Conservation (phyloP, 2,113 vertebrate genomes). For the Tenebrosternarchus preto region DNA sequence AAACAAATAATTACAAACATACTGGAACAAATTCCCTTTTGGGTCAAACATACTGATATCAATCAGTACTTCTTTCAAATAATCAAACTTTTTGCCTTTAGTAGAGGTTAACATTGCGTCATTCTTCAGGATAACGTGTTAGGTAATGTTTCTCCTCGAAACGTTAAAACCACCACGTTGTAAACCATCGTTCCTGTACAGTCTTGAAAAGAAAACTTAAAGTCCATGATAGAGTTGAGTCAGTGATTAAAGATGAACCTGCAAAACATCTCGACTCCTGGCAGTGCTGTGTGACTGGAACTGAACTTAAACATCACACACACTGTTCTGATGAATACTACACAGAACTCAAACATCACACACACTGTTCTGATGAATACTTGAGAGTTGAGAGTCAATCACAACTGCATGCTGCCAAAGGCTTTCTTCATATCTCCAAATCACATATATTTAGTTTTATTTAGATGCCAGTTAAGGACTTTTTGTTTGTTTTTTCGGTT, state of each 20-base stretch:
- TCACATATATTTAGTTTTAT: constrained; percentile 7
- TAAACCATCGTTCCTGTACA: background rate
- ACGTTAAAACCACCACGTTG: background rate
- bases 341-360: constrained; percentile 17
- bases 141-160: background rate
- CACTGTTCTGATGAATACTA: constrained; percentile 20
- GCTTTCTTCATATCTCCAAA: constrained; percentile 29
- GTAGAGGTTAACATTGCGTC: background rate
- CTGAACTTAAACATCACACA: constrained; percentile 8
- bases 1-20: background rate
- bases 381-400: constrained; percentile 35
- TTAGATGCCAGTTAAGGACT: constrained; percentile 13
- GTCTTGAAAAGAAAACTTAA: background rate
- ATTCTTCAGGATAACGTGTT: background rate
- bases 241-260: constrained; percentile 2
- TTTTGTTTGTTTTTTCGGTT: constrained; percentile 13
- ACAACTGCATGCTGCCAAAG: constrained; percentile 33
- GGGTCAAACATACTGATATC: constrained; percentile 10
- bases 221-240: background rate
- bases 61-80: constrained; percentile 11
- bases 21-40: constrained; percentile 19
- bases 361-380: constrained; percentile 14
- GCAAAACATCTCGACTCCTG: background rate
- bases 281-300: background rate
- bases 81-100: constrained; percentile 28